These are phyloP conservation scores for Trachelus stipa DNA, from an alignment of 2,888 invertebrate species.

Conservation along the genomic window DNA sequence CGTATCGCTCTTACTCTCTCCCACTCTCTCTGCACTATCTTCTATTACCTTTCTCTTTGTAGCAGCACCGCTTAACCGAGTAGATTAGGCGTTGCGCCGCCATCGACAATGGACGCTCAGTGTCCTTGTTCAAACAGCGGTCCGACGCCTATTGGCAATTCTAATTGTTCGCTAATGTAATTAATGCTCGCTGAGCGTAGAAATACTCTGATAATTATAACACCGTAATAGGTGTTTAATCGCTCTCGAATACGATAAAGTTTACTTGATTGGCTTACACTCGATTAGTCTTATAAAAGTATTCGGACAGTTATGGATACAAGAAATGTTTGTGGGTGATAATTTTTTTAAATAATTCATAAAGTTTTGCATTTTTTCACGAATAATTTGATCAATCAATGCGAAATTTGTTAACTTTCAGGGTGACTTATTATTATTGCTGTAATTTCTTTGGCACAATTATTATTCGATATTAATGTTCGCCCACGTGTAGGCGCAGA, in stretches of 20 bases:
- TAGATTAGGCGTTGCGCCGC: conserved; percentile 13
- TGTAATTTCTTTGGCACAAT: background rate
- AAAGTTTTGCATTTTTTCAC: background rate
- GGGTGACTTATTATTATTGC: background rate
- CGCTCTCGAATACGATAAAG: conserved; percentile 1
- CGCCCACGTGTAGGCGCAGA: background rate
- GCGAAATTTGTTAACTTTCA: background rate
- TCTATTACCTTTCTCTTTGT: background rate
- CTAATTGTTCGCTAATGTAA: conserved; percentile 21
- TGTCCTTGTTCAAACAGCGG: conserved; percentile 18
- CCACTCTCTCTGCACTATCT: conserved; percentile 10
- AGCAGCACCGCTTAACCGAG: conserved; percentile 7
- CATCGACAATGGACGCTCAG: conserved; percentile 17
- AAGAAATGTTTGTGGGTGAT: background rate
- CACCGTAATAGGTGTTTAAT: conserved; percentile 13
- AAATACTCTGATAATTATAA: conserved; percentile 18
- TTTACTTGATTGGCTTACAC: background rate
- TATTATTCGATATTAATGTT: background rate
- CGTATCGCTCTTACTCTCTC: background rate
- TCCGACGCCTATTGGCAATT: conserved; percentile 21
- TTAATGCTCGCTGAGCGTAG: conserved; percentile 11
- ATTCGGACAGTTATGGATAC: background rate
- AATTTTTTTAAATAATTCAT: background rate
- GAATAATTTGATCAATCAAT: background rate
- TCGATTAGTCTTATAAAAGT: background rate